Evolutionary conservation across 2,888 invertebrate species (phyloP).

Genomic region (Eucera pruinosa): DNA sequence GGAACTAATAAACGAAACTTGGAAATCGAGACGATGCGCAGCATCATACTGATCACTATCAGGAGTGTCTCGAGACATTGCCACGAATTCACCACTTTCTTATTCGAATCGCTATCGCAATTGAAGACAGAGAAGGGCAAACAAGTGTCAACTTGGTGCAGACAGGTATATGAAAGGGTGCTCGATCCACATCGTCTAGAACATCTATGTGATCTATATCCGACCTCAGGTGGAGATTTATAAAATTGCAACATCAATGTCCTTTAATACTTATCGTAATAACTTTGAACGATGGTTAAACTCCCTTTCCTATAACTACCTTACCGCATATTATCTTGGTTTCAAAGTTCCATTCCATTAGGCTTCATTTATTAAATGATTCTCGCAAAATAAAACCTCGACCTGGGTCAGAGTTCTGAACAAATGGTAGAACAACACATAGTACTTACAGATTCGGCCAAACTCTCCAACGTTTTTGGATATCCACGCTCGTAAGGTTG

Average conservation of each 20-base stretch:
- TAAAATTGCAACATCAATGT: background rate
- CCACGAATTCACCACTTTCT: slow-evolving; percentile 68
- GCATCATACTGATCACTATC: slow-evolving; percentile 56
- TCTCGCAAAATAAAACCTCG: slow-evolving; percentile 35
- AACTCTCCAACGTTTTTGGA: slow-evolving; percentile 94
- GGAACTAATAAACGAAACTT: too few relatives aligned
- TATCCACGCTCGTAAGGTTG: slow-evolving; percentile 94
- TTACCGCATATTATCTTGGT: background rate
- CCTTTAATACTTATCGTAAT: background rate
- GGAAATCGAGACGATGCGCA: slow-evolving; percentile 58
- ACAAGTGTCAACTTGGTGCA: slow-evolving; percentile 80
- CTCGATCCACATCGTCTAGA: slow-evolving; percentile 83
- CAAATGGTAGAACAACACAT: slow-evolving; percentile 1
- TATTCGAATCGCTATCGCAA: slow-evolving; percentile 62
- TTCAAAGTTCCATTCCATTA: background rate
- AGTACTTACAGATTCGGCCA: slow-evolving; percentile 91
- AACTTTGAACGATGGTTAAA: background rate
- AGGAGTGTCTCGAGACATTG: slow-evolving; percentile 72
- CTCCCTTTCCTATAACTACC: background rate
- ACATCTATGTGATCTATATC: slow-evolving; percentile 78
- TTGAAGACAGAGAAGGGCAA: slow-evolving; percentile 70
- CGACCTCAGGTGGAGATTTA: slow-evolving; percentile 53
- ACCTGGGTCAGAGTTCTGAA: slow-evolving; percentile 40
- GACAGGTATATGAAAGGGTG: slow-evolving; percentile 81
- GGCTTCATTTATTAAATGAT: background rate